Evolutionary conservation across 92 coral and sea anemone genomes (phyloP).

Genomic region (Bergia sp.): DNA sequence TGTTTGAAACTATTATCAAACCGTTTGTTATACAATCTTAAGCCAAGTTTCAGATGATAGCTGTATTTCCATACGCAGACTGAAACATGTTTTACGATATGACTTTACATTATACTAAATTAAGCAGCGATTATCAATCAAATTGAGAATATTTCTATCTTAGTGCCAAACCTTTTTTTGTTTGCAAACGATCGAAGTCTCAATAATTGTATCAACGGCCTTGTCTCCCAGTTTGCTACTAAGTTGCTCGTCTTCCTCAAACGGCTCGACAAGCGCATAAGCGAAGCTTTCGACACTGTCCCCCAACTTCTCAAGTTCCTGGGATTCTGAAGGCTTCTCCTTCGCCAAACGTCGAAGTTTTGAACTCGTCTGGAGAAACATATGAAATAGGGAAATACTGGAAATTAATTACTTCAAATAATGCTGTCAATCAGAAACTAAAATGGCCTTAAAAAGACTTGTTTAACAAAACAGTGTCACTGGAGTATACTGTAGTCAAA

Average conservation of each 20-base stretch:
- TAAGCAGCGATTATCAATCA: background rate
- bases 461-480: too few relatives aligned
- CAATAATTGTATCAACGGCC: background rate
- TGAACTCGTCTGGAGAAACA: background rate
- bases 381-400: background rate
- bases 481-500: too few relatives aligned
- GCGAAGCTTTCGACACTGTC: background rate
- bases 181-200: background rate
- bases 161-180: constrained; percentile 5
- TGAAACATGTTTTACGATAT: too few relatives aligned
- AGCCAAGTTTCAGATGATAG: too few relatives aligned
- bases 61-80: too few relatives aligned
- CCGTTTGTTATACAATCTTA: too few relatives aligned
- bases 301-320: constrained; percentile 8
- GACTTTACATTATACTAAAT: too few relatives aligned
- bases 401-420: too few relatives aligned
- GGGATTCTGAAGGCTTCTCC: background rate
- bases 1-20: too few relatives aligned
- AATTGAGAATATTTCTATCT: background rate
- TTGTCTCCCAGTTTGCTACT: background rate
- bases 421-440: too few relatives aligned
- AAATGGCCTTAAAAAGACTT: too few relatives aligned
- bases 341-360: background rate
- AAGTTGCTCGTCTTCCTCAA: background rate
- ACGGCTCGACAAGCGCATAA: constrained; percentile 13